Base-by-base conservation (phyloP, 2,797 vertebrate species). In the Notamacropus eugenii region DNA sequence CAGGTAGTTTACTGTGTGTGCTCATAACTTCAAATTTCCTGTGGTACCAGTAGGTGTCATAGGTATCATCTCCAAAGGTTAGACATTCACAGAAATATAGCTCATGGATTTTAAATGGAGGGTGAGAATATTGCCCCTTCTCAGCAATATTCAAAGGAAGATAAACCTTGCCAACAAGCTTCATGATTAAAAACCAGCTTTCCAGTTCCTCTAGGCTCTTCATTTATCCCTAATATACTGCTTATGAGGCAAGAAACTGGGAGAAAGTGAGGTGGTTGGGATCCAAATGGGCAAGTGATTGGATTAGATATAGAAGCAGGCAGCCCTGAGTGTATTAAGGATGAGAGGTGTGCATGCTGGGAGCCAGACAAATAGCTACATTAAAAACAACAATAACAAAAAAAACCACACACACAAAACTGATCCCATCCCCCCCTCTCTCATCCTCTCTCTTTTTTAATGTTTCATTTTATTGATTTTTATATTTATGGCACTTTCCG, bases 1-100 rank as follows among this genome's bases (percentile, higher is more conserved):
- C 28, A 5, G n/a, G 87, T 95, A 96, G 22, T 6, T 91, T 97
- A 29, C 87, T 31, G 34, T 93, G 31, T 40, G 19, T 4, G 46
- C 11, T 24, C 13, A 16, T 8, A 93, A 29, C 54, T 62, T 97
- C 50, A 92, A 34, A 11, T 90, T 46, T 9, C 92, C 91, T 93
- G 27, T 94, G 90, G 27, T 5, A 87, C n/a, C 92, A 97, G 57
- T 87, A 93, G 90, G 67, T 31, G 2, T 50, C 58, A n/a, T 6
- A 91, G 55, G n/a, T 13, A 50, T 11, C 46, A 54, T 95, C 28
- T 62, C 58, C 19, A 40, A 74, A 74, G n/a, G 14, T 14, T 74
- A 40, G 62, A 74, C 34, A 74, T 40, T 74, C 62, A 1, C 24
- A 40, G 28, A 87, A 62, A 24, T 27, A 34, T 5, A 40, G 5